Evolutionary conservation across 2,797 vertebrate species (phyloP), one percentile per base, ranked within the genome.

Genomic region (Cyprinella venusta): DNA sequence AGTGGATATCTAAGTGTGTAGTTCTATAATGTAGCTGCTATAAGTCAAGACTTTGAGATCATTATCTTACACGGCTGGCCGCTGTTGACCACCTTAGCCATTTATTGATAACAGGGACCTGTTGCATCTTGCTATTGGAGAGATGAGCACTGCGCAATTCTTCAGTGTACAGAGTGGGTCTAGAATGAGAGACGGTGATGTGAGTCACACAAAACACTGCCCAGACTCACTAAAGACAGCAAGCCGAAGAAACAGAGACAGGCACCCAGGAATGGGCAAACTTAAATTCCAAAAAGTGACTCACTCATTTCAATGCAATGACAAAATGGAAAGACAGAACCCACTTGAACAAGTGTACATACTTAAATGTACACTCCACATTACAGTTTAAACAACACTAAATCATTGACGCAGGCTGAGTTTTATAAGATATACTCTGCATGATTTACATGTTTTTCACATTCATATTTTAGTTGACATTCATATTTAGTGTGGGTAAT

Each of bases 251-350:
- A 80, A 85, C 54, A 42, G 5, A 85, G 61, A 76, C 59, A 84
- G 61, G 69, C 68, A 81, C 54, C 77, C 78, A 79, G 63, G n/a
- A 83, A 80, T 76, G 50, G 77, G 63, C 80, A 76, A 69, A 83
- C 38, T 86, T n/a, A 63, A 78, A 67, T 50, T 87, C 54, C 61
- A 80, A 12, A 65, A 79, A 50, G 71, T 84, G 83, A 86, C 61
- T 87, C 81, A 87, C 24, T 87, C 76, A 71, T 88, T 84, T 83
- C 79, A 81, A 36, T 71, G 76, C 54, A 54, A 59, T 86, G 76
- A 88, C 75, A 81, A 80, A 86, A 80, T 84, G 75, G 54, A 86
- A 86, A 87, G 54, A 64, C 1, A 50, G 42, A 36, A 80, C 61
- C 21, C 26, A 42, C 70, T 64, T 72, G 71, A 63, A 56, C 74